Evolutionary conservation across 2,113 vertebrate genomes (phyloP), one percentile per base, ranked within the genome.

Genomic region (Zosterops borbonicus): DNA sequence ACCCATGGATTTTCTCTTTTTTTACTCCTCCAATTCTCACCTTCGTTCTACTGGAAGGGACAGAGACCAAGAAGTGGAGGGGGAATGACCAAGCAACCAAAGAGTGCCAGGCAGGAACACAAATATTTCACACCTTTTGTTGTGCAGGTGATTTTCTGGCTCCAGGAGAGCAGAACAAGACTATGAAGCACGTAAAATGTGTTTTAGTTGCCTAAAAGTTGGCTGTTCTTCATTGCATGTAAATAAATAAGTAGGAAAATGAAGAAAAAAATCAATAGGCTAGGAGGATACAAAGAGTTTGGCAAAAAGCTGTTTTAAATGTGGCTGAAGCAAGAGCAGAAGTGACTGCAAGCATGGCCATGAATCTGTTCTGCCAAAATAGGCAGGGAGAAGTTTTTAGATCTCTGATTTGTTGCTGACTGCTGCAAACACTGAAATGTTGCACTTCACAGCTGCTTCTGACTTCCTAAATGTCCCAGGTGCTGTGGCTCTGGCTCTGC

Each of bases 371-470:
- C 81, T 89, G 90, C 94, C 95, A 90, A 53, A 68, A 46, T 5
- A 65, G 22, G 74, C 37, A 85, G 79, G 78, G 78, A 58, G 69
- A 56, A 9, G 6, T 8, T 74, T 91, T n/a, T 46, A 65, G 74
- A 41, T 84, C 49, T 53, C 89, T 76, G 78, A 62, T 55, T 60
- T 95, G 29, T 20, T 79, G 44, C 63, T 94, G 41, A 47, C 78
- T 76, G 62, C 89, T 84, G 82, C 70, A 94, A 95, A 90, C 75
- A 77, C 41, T 90, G 88, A 84, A 94, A 74, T 92, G 35, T 65
- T 96, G 83, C 9, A 4, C 29, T 71, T 90, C 71, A 92, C 94
- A 89, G 95, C 80, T 91, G 92, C 74, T 35, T 35, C 52, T 65
- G 58, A 29, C 35, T 75, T 83, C 50, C 63, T 24, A 5, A 33